These are phyloP conservation scores for Beris chalybata DNA, from an alignment of 2,888 invertebrate species.

Conservation along the genomic window DNA sequence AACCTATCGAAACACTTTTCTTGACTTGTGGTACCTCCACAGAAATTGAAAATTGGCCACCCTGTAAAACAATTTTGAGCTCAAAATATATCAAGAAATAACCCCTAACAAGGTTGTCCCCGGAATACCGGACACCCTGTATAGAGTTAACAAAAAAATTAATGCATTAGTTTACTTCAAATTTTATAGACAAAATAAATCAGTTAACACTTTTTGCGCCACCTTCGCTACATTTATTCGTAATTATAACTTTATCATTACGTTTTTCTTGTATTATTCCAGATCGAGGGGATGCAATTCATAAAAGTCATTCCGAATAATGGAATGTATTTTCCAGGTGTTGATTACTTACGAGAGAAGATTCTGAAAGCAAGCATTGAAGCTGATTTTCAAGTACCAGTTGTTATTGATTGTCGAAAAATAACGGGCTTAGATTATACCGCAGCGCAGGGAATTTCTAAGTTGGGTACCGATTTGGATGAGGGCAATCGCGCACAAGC, in stretches of 20 bases:
- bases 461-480: slow-evolving; percentile 50
- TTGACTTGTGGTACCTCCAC: too few relatives aligned
- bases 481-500: slow-evolving; percentile 46
- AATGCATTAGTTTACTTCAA: too few relatives aligned
- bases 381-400: slow-evolving; percentile 57
- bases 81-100: too few relatives aligned
- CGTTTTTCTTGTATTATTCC: background rate
- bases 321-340: slow-evolving; percentile 73
- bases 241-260: background rate
- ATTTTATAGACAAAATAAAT: background rate
- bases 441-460: slow-evolving; percentile 60
- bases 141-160: too few relatives aligned
- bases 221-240: background rate
- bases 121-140: too few relatives aligned
- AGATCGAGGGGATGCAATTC: slow-evolving; percentile 62
- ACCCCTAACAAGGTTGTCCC: too few relatives aligned
- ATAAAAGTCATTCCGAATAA: slow-evolving; percentile 66
- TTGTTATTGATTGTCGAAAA: slow-evolving; percentile 68
- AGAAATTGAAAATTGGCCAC: too few relatives aligned
- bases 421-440: slow-evolving; percentile 73
- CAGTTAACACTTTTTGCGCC: background rate
- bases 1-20: too few relatives aligned
- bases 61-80: too few relatives aligned
- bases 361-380: slow-evolving; percentile 60
- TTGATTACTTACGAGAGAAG: slow-evolving; percentile 65